Base-by-base conservation (phyloP, 2,113 vertebrate genomes). In the Peucedramus taeniatus region DNA sequence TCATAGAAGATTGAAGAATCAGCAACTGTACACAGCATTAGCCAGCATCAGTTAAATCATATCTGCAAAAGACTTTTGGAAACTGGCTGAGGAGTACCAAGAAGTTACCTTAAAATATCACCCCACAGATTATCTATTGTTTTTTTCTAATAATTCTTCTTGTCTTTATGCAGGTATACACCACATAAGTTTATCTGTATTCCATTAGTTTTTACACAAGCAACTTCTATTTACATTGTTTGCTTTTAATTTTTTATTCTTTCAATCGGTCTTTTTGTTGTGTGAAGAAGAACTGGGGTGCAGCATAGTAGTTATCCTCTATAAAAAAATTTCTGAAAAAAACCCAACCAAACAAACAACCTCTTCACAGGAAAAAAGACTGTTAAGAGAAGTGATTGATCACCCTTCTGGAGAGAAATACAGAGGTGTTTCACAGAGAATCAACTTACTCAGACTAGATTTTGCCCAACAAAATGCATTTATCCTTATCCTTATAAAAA, bases 261-360 rank as follows among this genome's bases (percentile, higher is more conserved):
- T 81, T 74, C 18, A 56, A 1, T 30, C 53, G 10, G 31, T 4
- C 1, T 78, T 78, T 68, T 74, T 59, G 8, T 69, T 87, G 2
- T 60, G 11, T 42, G 12, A 61, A 35, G 21, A 39, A 10, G 30
- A 89, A 76, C 5, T 40, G 17, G 8, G 2, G 1, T 66, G 9
- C 56, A 74, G 17, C 20, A 61, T 9, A 15, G 50, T 2, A 68
- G 30, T 53, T 50, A 47, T 16, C 18, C 12, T 70, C 28, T 61
- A 26, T 9, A 68, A 49, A 0, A 45, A 69, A 74, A 57, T 4
- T 44, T 83, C 30, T 50, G 11, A 26, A 91, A 87, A 63, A 69
- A 78, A 0, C 0, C 5, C 2, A 65, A 61, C 3, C 4, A 51
- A 74, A 35, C 10, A 8, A 79, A 13, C 7, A 45, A 33, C 15